phyloP scores from a whole-genome alignment of 2,888 invertebrate species.

The Cinara cedri region DNA sequence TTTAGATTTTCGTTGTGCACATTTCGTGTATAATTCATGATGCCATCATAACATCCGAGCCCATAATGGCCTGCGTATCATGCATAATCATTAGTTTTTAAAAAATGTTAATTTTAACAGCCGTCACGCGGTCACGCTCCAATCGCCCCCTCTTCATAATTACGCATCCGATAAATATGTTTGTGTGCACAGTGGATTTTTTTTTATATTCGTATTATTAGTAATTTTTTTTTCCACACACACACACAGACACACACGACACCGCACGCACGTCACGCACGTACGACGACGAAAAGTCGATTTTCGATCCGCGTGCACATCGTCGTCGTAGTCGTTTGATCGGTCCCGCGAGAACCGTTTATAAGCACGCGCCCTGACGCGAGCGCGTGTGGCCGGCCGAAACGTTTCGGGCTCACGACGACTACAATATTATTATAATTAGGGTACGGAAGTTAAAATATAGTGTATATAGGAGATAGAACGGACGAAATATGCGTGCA shows the following conservation, averaged over 20 bases:
- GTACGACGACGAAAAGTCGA: conserved; percentile 41
- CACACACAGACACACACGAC: neutral
- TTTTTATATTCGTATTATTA: no score
- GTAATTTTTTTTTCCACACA: neutral
- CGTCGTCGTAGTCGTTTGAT: neutral
- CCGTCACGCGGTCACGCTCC: no score
- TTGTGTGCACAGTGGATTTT: neutral
- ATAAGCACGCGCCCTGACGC: conserved; percentile 13
- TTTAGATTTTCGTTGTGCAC: no score
- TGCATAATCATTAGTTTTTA: no score
- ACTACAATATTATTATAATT: neutral
- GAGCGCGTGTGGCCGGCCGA: conserved; percentile 28
- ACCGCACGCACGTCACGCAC: conserved; percentile 18
- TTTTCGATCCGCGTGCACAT: neutral
- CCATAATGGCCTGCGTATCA: no score
- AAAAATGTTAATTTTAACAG: no score
- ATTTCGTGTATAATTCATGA: no score
- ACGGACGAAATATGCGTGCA: neutral
- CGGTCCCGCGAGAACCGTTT: conserved; percentile 42
- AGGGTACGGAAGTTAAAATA: neutral
- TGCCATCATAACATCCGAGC: no score
- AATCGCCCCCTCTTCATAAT: no score
- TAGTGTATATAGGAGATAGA: no score
- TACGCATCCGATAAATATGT: neutral
- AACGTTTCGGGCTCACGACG: neutral